Base-by-base conservation (phyloP, 2,113 vertebrate genomes). In the Ciconia maguari region DNA sequence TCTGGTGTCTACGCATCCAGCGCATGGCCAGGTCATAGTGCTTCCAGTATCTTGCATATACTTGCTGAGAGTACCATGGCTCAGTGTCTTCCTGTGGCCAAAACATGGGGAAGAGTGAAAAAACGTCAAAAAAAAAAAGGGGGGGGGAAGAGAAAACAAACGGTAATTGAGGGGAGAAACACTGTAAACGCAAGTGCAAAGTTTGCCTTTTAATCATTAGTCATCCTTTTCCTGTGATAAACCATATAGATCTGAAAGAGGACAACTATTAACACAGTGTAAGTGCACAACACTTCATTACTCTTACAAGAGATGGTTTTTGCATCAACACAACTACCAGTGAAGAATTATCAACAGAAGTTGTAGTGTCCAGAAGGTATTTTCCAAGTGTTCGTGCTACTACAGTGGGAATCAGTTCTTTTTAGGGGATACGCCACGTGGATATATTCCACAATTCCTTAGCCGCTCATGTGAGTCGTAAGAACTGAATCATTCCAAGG, bases 21-120 rank as follows among this genome's bases (percentile, higher is more conserved):
- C 96, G 87, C 99, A 99, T 99, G 13, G 99, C 99, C 76, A 99
- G 98, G 79, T 94, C 97, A 79, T 99, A 99, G 98, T 99, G 99
- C 49, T 97, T 98, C 99, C 99, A 99, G 97, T 99, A 99, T 66
- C 98, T 98, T 19, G 97, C 51, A 9, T 99, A 99, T 6, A 98
- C 96, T 0, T 97, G 96, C 46, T 98, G 98, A 42, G 86, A 97
- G 92, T 98, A 99, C 99, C 99, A 98, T 2, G 98, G 96, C 83
- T 96, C 89, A 1, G 89, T 3, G 4, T 95, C 64, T 20, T 75
- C 92, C 24, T 96, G 19, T 12, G 82, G 68, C n/a, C 96, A 96
- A 42, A 93, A 90, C 48, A 66, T 0, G 4, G 25, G 6, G 3
- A 13, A 79, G 24, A 32, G 26, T 26, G 21, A 74, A 88, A 87